Base-by-base conservation (phyloP, 2,888 invertebrate species). In the Drosophila mimetica region DNA sequence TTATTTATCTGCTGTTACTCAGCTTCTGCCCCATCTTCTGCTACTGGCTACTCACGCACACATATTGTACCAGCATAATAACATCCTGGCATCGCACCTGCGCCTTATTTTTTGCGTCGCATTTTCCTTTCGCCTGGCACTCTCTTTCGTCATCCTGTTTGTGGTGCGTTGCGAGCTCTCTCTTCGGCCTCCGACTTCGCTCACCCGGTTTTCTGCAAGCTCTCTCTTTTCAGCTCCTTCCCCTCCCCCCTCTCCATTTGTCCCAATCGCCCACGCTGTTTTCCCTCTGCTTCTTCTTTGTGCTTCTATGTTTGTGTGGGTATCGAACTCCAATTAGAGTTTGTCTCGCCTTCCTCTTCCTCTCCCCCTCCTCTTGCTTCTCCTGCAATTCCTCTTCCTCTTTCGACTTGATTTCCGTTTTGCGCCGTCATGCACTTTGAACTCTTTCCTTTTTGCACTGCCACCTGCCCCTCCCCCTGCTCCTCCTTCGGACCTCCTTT, bases 21-120 rank as follows among this genome's bases (percentile, higher is more conserved):
- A 30, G 28, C 16, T 46, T 30, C 25, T 46, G 13, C 9, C n/a
- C n/a, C 25, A n/a, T 6, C 25, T 18, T 37, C 14, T 20, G 9
- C 22, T n/a, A 8, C 39, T 32, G 14, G 9, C 22, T n/a, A 8
- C 39, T 32, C 20, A 18, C 48, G 11, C 30, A 58, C 46, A 44
- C 11, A 41, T 4, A 37, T 16, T 16, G 14, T 14, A 36, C 39
- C 1, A 16, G 41, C 25, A 20, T 30, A 18, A 36, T 58, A 42
- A 53, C 69, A 63, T 72, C 75, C 67, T 67, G 52, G 55, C 70
- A 75, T 69, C 64, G 77, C 86, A 85, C 82, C 79, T 81, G 83
- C 81, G 86, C 81, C 76, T 61, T 81, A 48, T 85, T 71, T 46
- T 79, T 74, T 82, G 81, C 81, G 86, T 79, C 81, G 86, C 81